Base-by-base conservation (phyloP, 2,888 invertebrate genomes). In the Agriopis marginaria region DNA sequence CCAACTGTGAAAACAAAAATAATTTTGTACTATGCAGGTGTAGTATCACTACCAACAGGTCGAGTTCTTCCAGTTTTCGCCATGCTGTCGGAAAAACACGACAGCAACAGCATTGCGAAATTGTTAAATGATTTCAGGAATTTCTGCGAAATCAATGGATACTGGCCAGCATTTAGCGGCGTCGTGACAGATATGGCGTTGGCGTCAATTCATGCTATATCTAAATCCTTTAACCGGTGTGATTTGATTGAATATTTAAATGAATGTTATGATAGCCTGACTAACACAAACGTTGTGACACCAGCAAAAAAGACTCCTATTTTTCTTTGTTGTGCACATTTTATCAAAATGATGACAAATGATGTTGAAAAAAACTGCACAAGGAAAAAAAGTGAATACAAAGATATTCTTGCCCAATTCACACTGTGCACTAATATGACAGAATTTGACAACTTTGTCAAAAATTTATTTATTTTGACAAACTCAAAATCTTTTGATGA, bases 171-270 rank as follows among this genome's bases (percentile, higher is more conserved):
- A 14, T 64, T 64, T 49, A 64, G 17, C 4, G 55, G 56, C 5
- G 56, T 56, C 1, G 63, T 64, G 7, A 64, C 63, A 5, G 63
- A 64, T 39, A 56, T 64, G 49, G 45, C 63, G 11, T 56, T 64
- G n/a, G 63, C 50, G n/a, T 47, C 56, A 1, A 64, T 63, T 47
- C 59, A 59, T 23, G 59, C 59, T 12, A 47, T 59, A 7, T 59
- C 40, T 1, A 32, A 47, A 47, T 12, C 49, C 3, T 49, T 49
- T 5, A 64, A 64, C 10, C n/a, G 39, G 4, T 49, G 8, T 23
- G 55, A 44, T 14, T 40, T 64, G 7, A n/a, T n/a, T 11, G 40
- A 55, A 12, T 64, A 64, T 17, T 14, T 64, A 10, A 39, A n/a
- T 2, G 6, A 40, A 3, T 56, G 56, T n/a, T 56, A 56, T 9